phyloP scores from a whole-genome alignment of 2,113 vertebrate genomes.

The Phylloscopus trochilus region DNA sequence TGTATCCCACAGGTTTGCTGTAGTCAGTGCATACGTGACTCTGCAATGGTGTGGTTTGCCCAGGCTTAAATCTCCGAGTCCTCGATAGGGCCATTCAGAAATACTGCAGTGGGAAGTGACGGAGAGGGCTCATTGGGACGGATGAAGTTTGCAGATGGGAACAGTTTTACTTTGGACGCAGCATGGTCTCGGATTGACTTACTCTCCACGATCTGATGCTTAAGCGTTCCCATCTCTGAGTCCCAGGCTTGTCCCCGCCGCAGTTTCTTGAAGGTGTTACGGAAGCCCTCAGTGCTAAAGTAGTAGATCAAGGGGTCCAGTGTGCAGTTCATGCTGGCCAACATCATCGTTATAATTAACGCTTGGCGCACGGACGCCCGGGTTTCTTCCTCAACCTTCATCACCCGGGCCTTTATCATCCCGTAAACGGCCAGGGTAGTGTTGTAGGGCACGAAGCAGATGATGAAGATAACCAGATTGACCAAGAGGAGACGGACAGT shows the following conservation, averaged over 20 bases:
- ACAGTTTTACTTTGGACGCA: background rate
- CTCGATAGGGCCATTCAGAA: constrained; percentile 33
- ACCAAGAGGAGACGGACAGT: constrained; percentile 73
- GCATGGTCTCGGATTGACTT: background rate
- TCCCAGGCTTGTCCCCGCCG: constrained; percentile 32
- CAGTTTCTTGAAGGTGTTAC: constrained; percentile 72
- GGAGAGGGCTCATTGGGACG: background rate
- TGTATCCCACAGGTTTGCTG: background rate
- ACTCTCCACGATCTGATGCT: background rate
- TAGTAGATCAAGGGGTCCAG: constrained; percentile 81
- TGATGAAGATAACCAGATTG: constrained; percentile 79
- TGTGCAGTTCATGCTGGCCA: constrained; percentile 77
- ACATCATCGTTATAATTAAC: constrained; percentile 67
- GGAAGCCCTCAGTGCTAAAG: constrained; percentile 81
- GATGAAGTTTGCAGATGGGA: background rate
- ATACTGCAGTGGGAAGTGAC: background rate
- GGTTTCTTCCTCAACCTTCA: background rate
- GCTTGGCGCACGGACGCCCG: constrained; percentile 33
- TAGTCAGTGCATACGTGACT: no score
- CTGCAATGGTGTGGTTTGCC: background rate
- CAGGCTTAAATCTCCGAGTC: constrained; percentile 65
- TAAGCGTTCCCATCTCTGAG: background rate
- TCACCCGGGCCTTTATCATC: constrained; percentile 63
- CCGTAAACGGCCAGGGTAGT: constrained; percentile 72
- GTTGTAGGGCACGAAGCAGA: constrained; percentile 82